phyloP scores from a whole-genome alignment of 2,113 vertebrate species.

The Charadrius vociferus region DNA sequence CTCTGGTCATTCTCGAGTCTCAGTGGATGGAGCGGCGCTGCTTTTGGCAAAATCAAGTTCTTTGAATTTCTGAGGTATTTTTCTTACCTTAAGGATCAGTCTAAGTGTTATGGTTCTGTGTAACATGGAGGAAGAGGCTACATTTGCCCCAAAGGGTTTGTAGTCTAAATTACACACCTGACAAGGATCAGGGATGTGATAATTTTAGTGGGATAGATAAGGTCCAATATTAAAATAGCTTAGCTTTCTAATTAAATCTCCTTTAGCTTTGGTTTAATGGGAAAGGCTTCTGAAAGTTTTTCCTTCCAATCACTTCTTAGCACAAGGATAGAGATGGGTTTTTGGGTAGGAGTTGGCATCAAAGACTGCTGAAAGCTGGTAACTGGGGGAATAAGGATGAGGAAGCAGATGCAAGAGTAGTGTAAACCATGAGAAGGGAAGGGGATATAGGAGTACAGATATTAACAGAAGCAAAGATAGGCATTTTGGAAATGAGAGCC shows the following conservation, averaged over 20 bases:
- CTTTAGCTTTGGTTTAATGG: conserved; percentile 39
- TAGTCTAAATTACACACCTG: conserved; percentile 18
- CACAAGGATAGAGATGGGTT: background rate
- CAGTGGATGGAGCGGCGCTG: background rate
- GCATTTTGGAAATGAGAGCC: conserved; percentile 18
- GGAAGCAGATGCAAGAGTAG: background rate
- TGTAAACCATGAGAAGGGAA: background rate
- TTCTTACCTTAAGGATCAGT: background rate
- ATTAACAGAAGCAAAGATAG: conserved; percentile 9
- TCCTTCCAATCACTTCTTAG: background rate
- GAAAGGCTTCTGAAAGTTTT: conserved; percentile 29
- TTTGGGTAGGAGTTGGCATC: background rate
- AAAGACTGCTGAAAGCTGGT: background rate
- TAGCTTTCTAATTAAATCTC: conserved; percentile 45
- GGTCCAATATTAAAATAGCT: conserved; percentile 39
- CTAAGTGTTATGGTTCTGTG: background rate
- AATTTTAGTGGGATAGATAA: conserved; percentile 24
- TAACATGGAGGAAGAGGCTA: background rate
- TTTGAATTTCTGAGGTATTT: background rate
- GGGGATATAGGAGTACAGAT: background rate
- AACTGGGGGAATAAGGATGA: background rate
- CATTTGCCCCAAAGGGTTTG: background rate
- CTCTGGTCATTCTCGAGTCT: background rate
- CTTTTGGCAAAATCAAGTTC: conserved; percentile 1
- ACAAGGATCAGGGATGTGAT: background rate